Evolutionary conservation across 2,888 invertebrate species (phyloP), one percentile per base, ranked within the genome.

Genomic region (Synanthedon formicaeformis): DNA sequence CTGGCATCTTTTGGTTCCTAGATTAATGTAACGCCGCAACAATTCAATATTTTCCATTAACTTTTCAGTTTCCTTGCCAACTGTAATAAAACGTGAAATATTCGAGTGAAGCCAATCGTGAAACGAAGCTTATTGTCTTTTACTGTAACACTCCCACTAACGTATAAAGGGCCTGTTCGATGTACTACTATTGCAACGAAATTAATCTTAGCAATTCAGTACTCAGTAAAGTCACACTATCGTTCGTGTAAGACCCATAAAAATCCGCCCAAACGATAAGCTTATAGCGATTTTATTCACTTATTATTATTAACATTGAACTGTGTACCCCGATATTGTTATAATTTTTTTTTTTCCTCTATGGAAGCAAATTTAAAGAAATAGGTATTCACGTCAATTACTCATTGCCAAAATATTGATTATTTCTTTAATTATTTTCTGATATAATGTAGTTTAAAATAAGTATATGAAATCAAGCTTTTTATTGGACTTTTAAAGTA

Each of bases 171-270:
- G 14, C 14, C 45, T 45, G 45, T 13, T 45, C n/a, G 12, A n/a
- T 45, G 45, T 45, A 45, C 13, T 45, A 45, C 13, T 45, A 45
- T 49, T 49, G 74, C 75, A 70, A 69, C 67, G 67, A 67, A 70
- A 76, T 77, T 80, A 80, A 79, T 81, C 75, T 71, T 63, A 66
- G 66, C 69, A 68, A 74, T 78, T 73, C 71, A 60, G 66, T 67
- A 70, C 73, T 70, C 69, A 67, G 69, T 71, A 67, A 73, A 74
- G 78, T 78, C 75, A 71, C 73, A 80, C 80, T 80, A 77, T 78
- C 76, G 64, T 63, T 67, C 65, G 69, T 74, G 76, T 75, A 75
- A 76, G 71, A 71, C 67, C 68, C 69, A 66, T 69, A 65, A 69
- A 64, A 55, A 55, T 45, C 8, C 13, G 8, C 6, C 6, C 45